phyloP scores from a whole-genome alignment of 2,888 invertebrate species.

The Julus scandinavius region DNA sequence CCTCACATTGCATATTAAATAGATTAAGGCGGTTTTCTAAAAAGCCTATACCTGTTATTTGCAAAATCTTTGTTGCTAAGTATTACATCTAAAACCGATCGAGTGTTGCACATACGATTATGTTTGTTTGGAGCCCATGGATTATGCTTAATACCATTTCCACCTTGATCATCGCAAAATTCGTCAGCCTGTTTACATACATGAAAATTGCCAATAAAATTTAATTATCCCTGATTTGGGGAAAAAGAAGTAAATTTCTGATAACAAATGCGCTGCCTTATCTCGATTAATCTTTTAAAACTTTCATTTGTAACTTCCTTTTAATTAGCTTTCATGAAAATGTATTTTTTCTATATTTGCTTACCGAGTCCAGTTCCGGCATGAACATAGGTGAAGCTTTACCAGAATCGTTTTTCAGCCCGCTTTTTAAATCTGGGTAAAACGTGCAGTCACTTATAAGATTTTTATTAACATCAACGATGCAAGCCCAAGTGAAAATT shows the following conservation, averaged over 20 bases:
- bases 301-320: no score
- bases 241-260: no score
- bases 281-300: no score
- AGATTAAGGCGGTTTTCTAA: neutral
- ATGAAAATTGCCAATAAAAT: neutral
- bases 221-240: neutral
- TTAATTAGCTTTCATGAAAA: no score
- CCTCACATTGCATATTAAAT: neutral
- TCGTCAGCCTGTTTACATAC: neutral
- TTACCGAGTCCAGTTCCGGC: slow-evolving; percentile 14
- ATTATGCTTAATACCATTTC: neutral
- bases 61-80: neutral
- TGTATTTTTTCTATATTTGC: neutral
- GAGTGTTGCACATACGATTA: slow-evolving; percentile 16
- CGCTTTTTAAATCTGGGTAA: slow-evolving; percentile 27
- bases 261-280: no score
- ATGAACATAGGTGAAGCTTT: slow-evolving; percentile 40
- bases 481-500: no score
- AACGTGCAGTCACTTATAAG: slow-evolving; percentile 40
- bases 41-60: neutral
- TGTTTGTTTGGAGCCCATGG: neutral
- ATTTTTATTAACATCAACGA: neutral
- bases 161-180: neutral
- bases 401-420: neutral
- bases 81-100: neutral